A percentile compares a stretch with the other conserved stretches of the same genome.
Evolutionary conservation across 1,140 invertebrate genomes (phyloP).

Genomic region (Zaprionus camerounensis): DNA sequence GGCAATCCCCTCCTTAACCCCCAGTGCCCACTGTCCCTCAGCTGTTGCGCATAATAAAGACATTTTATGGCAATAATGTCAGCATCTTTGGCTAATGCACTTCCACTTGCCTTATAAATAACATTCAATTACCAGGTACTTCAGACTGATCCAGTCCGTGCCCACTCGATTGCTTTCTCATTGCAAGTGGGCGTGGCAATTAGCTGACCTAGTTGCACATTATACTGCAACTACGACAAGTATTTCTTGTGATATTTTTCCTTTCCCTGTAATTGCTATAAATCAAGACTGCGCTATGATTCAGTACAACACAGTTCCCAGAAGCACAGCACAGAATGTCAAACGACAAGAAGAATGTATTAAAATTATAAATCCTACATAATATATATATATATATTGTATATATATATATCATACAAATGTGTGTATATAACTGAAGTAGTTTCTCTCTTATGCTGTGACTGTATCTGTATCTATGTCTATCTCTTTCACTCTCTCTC

Average conservation of each 20-base stretch:
- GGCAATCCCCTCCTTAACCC: no score
- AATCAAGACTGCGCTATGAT: constrained; percentile 18
- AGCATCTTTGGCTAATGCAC: constrained; percentile 42
- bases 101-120: constrained; percentile 59
- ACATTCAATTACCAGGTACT: constrained; percentile 75
- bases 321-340: constrained; percentile 15
- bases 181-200: constrained; percentile 22
- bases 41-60: constrained; percentile 47
- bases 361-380: background rate
- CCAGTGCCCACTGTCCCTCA: background rate
- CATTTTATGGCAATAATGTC: constrained; percentile 40
- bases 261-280: constrained; percentile 15
- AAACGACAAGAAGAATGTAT: background rate
- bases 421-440: background rate
- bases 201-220: background rate
- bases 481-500: background rate
- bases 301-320: constrained; percentile 1
- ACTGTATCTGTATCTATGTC: background rate
- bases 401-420: background rate
- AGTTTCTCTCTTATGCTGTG: background rate
- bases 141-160: background rate
- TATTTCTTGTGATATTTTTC: background rate
- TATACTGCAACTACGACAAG: background rate
- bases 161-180: constrained; percentile 46
- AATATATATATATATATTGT: background rate